Base-by-base conservation (phyloP, 2,888 invertebrate species). In the Drosophila tanythrix region DNA sequence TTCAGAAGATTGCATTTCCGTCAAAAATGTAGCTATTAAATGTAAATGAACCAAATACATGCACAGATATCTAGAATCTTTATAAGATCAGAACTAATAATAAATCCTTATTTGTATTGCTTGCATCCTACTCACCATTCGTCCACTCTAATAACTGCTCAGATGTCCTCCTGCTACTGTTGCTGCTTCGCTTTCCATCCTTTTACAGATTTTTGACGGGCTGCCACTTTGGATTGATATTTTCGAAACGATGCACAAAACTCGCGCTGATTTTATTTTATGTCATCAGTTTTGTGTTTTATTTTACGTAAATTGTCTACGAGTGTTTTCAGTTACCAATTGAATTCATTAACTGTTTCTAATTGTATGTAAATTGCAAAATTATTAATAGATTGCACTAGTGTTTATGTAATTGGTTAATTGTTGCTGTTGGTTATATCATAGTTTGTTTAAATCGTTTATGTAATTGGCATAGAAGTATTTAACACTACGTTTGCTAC, bases 281-380 rank as follows among this genome's bases (percentile, higher is more conserved):
- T 46, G 15, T 33, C 10, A 11, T 13, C 29, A 21, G 31, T 18
- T 35, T 27, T 43, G 1, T 21, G 2, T 38, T 21, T 50, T 29
- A 46, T 25, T 27, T 8, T 35, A 56, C 38, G 29, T 18, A 25
- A 77, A 79, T 79, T 77, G 64, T 68, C 74, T 77, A 74, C 67
- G 74, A 81, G 88, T 83, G 83, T 72, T 59, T 50, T 75, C 61
- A 56, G 73, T 76, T 75, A 76, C 51, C 29, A 52, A 57, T 50
- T 56, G 25, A 18, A 53, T 40, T 55, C 61, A 56, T 48, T 57
- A 64, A 56, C 56, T 52, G 55, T 59, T 50, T 55, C 38, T 65
- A 40, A 40, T 29, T 50, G 21, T 46, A 50, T 50, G 50, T 56
- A 61, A 48, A 52, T 51, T 55, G 55, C 29, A 50, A 40, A 48